Evolutionary conservation across 2,797 vertebrate species (phyloP).

Genomic region (Carcharodon carcharias): DNA sequence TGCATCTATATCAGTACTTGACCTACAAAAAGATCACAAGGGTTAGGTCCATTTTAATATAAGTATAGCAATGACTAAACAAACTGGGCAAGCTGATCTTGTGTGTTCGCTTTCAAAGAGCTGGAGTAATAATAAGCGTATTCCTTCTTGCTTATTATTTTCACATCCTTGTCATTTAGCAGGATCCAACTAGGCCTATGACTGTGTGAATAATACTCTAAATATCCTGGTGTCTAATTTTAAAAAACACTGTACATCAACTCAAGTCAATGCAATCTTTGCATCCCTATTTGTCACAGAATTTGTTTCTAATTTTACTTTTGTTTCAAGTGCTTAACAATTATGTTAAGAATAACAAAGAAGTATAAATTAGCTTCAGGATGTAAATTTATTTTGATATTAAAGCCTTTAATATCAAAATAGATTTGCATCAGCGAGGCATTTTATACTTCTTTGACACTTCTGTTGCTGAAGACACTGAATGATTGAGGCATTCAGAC

Average conservation of each 20-base stretch:
- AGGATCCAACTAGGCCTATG: background rate
- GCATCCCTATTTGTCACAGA: background rate
- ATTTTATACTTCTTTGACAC: background rate
- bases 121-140: background rate
- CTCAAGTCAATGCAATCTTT: background rate
- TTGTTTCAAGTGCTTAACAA: background rate
- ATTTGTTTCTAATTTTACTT: background rate
- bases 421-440: background rate
- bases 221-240: background rate
- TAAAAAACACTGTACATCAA: background rate
- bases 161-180: background rate
- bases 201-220: background rate
- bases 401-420: background rate
- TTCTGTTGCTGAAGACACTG: background rate
- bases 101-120: background rate
- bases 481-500: background rate
- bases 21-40: background rate
- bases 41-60: background rate
- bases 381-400: too few species aligned
- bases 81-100: slow-evolving; percentile 13
- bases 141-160: slow-evolving; percentile 9
- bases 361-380: too few species aligned
- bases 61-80: background rate
- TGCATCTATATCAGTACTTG: background rate
- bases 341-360: background rate